Evolutionary conservation across 2,888 invertebrate species (phyloP).

Genomic region (Neoaliturus tenellus): DNA sequence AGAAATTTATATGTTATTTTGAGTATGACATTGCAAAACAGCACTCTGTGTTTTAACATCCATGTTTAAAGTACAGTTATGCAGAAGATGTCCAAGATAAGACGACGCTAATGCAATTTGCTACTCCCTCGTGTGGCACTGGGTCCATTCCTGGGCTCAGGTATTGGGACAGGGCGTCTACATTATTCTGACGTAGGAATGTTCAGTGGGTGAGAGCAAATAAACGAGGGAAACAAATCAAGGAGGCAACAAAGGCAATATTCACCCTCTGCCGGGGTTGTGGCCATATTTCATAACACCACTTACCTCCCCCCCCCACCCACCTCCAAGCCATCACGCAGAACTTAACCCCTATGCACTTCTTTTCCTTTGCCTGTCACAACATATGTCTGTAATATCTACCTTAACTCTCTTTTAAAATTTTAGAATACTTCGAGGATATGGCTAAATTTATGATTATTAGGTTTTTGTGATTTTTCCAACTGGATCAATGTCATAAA

Average conservation of each 20-base stretch:
- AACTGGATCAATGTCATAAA: too few species aligned
- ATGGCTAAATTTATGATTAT: too few species aligned
- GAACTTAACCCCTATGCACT: background rate
- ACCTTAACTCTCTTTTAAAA: too few species aligned
- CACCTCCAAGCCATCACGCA: background rate
- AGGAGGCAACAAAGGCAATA: background rate
- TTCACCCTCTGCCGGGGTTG: background rate
- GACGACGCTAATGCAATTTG: background rate
- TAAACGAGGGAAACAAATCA: constrained; percentile 15
- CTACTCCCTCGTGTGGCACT: background rate
- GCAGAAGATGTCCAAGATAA: too few species aligned
- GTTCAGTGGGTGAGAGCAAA: background rate
- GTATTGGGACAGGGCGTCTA: background rate
- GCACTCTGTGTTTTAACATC: too few species aligned
- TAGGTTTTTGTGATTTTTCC: too few species aligned
- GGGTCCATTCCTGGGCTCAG: background rate
- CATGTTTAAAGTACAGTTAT: too few species aligned
- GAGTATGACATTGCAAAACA: too few species aligned
- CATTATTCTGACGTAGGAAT: background rate
- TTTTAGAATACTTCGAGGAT: too few species aligned
- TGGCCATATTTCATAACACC: background rate
- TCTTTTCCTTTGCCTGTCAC: background rate
- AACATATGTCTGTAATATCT: too few species aligned
- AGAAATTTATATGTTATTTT: too few species aligned
- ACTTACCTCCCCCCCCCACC: background rate